Evolutionary conservation across 2,113 vertebrate species (phyloP).

Genomic region (Lycaon pictus): DNA sequence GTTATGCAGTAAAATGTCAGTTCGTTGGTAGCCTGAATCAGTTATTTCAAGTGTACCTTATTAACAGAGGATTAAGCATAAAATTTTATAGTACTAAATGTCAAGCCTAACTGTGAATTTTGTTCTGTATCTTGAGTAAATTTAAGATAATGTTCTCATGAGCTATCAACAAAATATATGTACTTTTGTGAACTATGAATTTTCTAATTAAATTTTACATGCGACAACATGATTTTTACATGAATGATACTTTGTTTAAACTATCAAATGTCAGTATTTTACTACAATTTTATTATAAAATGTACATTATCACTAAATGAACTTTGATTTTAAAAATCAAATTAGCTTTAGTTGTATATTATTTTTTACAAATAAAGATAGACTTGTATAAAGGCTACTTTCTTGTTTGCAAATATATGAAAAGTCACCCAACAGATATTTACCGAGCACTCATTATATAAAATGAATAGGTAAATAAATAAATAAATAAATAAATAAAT

Average conservation of each 20-base stretch:
- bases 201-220: slow-evolving; percentile 92
- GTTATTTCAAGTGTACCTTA: slow-evolving; percentile 85
- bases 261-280: slow-evolving; percentile 94
- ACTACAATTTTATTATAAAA: slow-evolving; percentile 91
- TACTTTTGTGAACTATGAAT: slow-evolving; percentile 90
- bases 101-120: slow-evolving; percentile 90
- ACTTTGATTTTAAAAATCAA: slow-evolving; percentile 90
- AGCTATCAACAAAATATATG: slow-evolving; percentile 85
- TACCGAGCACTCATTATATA: background rate
- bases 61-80: slow-evolving; percentile 68
- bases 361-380: slow-evolving; percentile 92
- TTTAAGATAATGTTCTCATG: slow-evolving; percentile 85
- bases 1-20: slow-evolving; percentile 65
- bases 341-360: slow-evolving; percentile 90
- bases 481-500: no score
- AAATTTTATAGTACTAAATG: slow-evolving; percentile 81
- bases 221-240: slow-evolving; percentile 90
- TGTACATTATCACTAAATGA: slow-evolving; percentile 91
- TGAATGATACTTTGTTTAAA: slow-evolving; percentile 90
- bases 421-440: background rate
- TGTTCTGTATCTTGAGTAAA: slow-evolving; percentile 85
- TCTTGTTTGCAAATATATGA: slow-evolving; percentile 68
- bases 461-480: background rate
- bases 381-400: slow-evolving; percentile 79
- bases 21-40: slow-evolving; percentile 43